Base-by-base conservation (phyloP, 2,888 invertebrate species). In the Troides aeacus region DNA sequence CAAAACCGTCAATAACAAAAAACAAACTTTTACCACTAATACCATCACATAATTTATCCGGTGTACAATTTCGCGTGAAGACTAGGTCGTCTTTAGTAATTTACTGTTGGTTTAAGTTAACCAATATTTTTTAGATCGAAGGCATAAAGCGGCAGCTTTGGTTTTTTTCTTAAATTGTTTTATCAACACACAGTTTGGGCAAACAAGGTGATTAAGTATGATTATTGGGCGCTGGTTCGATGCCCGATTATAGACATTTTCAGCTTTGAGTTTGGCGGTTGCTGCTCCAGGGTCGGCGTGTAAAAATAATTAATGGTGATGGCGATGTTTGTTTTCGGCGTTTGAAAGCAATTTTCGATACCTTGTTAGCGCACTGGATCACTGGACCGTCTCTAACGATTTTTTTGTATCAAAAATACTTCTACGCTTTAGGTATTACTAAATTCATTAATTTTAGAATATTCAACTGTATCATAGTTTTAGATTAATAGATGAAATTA, bases 171-270 rank as follows among this genome's bases (percentile, higher is more conserved):
- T 74, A 74, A 74, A 77, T 75, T 70, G 64, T 67, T 81, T 78
- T 76, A 74, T 75, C 75, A 76, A 77, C 79, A 42, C 39, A 81
- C 78, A 79, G 78, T 82, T 82, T 83, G 79, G 77, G 74, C 82
- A 84, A 88, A 87, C 86, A 85, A 85, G 81, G 79, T 81, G 84
- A 91, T 91, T 90, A 90, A 79, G 74, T 76, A 74, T 88, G 90
- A 90, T 90, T 88, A 87, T 79, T 82, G 88, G 90, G 84, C 74
- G 77, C 82, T 74, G 80, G 81, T 86, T 88, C 82, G 86, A 84
- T 82, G 80, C 83, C 79, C 83, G 90, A 91, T 91, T 91, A 91
- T 90, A 90, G 85, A 82, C 77, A 91, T 92, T 89, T 85, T 81
- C 81, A 77, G 79, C 78, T 84, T 81, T 81, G 78, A 82, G 81